phyloP scores from a whole-genome alignment of 2,888 invertebrate species.

The Diadegma fenestrale region DNA sequence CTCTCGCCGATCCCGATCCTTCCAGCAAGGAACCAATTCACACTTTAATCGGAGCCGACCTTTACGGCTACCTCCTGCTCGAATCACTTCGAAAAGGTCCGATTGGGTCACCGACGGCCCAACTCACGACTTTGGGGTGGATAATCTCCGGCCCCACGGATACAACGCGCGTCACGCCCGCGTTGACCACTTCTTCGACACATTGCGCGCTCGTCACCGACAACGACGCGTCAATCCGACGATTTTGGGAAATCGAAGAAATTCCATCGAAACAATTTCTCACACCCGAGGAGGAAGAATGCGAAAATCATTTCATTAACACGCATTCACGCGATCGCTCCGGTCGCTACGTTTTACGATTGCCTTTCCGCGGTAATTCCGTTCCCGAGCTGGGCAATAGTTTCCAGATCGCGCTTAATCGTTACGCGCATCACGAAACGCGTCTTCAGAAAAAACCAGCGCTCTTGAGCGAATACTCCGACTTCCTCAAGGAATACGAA shows the following conservation, averaged over 20 bases:
- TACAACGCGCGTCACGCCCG: neutral
- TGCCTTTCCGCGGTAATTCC: slow-evolving; percentile 70
- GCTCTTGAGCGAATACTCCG: slow-evolving; percentile 50
- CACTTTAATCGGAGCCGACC: slow-evolving; percentile 50
- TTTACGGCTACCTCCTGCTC: slow-evolving; percentile 44
- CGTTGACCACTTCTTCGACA: neutral
- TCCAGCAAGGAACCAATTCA: slow-evolving; percentile 31
- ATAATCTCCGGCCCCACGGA: slow-evolving; percentile 50
- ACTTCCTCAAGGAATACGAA: slow-evolving; percentile 65
- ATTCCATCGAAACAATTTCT: slow-evolving; percentile 48
- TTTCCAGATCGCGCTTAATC: slow-evolving; percentile 67
- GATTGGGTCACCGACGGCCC: slow-evolving; percentile 31
- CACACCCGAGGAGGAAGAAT: slow-evolving; percentile 68
- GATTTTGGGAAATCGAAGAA: slow-evolving; percentile 74
- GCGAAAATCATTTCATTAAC: slow-evolving; percentile 71
- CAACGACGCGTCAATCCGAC: slow-evolving; percentile 6
- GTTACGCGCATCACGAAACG: slow-evolving; percentile 70
- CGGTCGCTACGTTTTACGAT: slow-evolving; percentile 72
- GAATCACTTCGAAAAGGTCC: slow-evolving; percentile 29
- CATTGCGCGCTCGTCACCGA: slow-evolving; percentile 15
- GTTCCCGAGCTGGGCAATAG: slow-evolving; percentile 67
- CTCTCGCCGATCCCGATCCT: slow-evolving; percentile 36
- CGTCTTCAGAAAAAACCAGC: slow-evolving; percentile 60
- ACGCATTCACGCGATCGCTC: slow-evolving; percentile 66
- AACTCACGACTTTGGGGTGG: slow-evolving; percentile 63